A percentile compares a stretch with the other conserved stretches of the same genome.
These are phyloP conservation scores for Pteromalus puparum DNA, from an alignment of 1,140 invertebrate genomes.

Conservation along the genomic window DNA sequence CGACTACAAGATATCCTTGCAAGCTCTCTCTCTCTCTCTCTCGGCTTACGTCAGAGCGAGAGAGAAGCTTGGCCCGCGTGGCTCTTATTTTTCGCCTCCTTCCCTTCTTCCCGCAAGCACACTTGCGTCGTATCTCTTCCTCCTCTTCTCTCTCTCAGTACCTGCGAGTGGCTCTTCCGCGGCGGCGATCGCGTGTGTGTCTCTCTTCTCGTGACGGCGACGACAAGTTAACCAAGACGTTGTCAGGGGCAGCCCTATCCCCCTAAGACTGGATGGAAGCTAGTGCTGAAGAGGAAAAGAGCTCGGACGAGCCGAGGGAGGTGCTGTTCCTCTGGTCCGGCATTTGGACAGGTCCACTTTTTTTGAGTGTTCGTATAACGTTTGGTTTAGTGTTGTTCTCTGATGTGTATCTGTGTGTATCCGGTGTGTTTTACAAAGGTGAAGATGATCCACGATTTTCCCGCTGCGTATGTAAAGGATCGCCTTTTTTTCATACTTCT, in stretches of 20 bases:
- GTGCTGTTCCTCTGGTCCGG: conserved; percentile 52
- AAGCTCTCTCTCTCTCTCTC: neutral
- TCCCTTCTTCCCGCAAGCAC: neutral
- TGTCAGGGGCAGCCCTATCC: neutral
- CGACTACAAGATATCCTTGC: neutral
- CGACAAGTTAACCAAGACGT: neutral
- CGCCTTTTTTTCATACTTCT: neutral
- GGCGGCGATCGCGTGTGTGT: neutral
- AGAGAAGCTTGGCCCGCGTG: conserved; percentile 26
- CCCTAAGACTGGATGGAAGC: conserved; percentile 30
- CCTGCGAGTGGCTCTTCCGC: conserved; percentile 8
- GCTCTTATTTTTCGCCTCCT: conserved; percentile 43
- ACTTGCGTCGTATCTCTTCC: neutral
- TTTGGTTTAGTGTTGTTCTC: neutral
- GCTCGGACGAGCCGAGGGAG: conserved; percentile 26
- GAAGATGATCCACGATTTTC: too few relatives aligned
- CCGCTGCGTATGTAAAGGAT: too few relatives aligned
- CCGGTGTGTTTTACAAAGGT: too few relatives aligned
- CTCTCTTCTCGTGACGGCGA: neutral
- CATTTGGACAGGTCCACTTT: conserved; percentile 51
- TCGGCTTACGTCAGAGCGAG: conserved; percentile 17
- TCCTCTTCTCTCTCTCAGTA: neutral
- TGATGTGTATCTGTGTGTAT: neutral
- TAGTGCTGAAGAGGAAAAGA: conserved; percentile 10
- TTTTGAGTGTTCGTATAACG: conserved; percentile 26